Base-by-base conservation (phyloP, 1,140 invertebrate genomes). In the Melipona quadrifasciata region DNA sequence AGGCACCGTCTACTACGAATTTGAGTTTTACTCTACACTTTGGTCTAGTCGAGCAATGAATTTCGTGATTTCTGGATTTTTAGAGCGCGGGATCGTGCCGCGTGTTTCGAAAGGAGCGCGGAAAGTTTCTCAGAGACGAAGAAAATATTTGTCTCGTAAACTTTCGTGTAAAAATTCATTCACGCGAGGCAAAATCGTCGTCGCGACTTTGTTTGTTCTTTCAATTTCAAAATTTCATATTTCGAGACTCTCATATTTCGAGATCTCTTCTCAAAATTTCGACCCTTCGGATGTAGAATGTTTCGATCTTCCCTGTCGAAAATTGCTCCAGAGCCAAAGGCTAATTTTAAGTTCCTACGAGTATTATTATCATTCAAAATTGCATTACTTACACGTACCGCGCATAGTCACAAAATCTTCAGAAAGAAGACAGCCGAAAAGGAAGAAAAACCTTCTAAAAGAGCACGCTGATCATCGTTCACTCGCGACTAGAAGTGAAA, bases 371-470 rank as follows among this genome's bases (percentile, higher is more conserved):
- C 24, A 31, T 51, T n/a, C 39, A 10, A 31, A 27, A 12, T 12
- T 6, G 34, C 65, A 12, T 77, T 67, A 81, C 64, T 71, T 64
- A 65, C 53, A 75, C 73, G 75, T 27, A 77, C 0, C 24, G 12
- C 21, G 34, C 80, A 31, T 58, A 19, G 39, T 53, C 77, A 61
- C 61, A 51, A 67, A 67, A 80, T 67, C 19, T 11, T 73, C 82
- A 55, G 27, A n/a, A 24, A 19, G 19, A n/a, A 34, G 24, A 14
- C 16, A 21, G 14, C 53, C 17, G 17, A 17, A 24, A 12, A 11
- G 17, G 17, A 24, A 12, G 11, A 31, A 31, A 57, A 24, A 31
- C 8, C 14, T 58, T 58, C 6, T 16, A 65, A 73, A 73, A 6
- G 55, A 10, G 21, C 27, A 27, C 55, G 47, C 39, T 12, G 19